These are phyloP conservation scores for Bombylius major DNA, from an alignment of 2,888 invertebrate genomes.

Conservation along the genomic window DNA sequence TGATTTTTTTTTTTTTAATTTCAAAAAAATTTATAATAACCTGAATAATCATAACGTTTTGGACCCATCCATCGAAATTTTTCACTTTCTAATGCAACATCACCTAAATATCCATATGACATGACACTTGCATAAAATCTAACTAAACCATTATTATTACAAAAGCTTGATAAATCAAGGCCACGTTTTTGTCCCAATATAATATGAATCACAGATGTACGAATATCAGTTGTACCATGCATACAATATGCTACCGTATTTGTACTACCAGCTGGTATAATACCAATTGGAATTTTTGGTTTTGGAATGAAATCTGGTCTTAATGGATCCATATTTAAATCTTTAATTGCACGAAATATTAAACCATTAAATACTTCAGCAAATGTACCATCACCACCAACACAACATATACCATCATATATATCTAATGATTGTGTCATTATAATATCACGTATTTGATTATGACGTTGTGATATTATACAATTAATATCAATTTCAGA, in stretches of 20 bases:
- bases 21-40: conserved; percentile 30
- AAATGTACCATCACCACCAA: conserved; percentile 81
- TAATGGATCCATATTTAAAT: conserved; percentile 24
- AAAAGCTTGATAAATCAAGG: conserved; percentile 62
- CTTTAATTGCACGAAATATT: conserved; percentile 41
- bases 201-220: conserved; percentile 71
- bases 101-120: conserved; percentile 77
- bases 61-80: conserved; percentile 78
- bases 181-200: conserved; percentile 61
- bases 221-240: conserved; percentile 65
- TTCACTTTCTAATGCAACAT: conserved; percentile 67
- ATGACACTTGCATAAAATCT: conserved; percentile 63
- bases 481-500: conserved; percentile 54
- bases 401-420: conserved; percentile 59
- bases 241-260: conserved; percentile 68
- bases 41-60: conserved; percentile 65
- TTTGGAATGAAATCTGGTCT: conserved; percentile 30
- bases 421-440: conserved; percentile 45
- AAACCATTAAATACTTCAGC: conserved; percentile 69
- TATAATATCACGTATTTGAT: conserved; percentile 59
- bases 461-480: conserved; percentile 57
- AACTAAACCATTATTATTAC: conserved; percentile 44
- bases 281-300: conserved; percentile 37
- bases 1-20: no score
- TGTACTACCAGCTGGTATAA: conserved; percentile 61